A percentile compares a stretch with the other conserved stretches of the same genome.
Conservation (phyloP, 2,113 vertebrate genomes). For the Rhinoptilus africanus region DNA sequence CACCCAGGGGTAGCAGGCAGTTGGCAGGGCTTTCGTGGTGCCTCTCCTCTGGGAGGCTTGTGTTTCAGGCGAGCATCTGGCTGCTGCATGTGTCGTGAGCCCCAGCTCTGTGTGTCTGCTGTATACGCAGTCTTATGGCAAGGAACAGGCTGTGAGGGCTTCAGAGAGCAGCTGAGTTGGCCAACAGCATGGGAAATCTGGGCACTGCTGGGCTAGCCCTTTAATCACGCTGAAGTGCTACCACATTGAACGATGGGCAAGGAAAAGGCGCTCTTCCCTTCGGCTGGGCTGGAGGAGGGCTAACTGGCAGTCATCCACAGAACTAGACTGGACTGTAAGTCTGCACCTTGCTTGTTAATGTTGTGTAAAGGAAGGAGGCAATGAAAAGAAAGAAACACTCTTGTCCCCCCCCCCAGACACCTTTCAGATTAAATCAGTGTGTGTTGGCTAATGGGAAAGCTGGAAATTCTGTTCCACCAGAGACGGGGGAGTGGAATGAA, state of each 20-base stretch:
- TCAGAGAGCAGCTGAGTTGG: not conserved
- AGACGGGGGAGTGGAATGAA: not conserved
- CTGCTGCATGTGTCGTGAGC: not conserved
- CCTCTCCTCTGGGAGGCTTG: not conserved
- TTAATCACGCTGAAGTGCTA: not conserved
- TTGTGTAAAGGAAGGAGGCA: not conserved
- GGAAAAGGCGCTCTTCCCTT: not conserved
- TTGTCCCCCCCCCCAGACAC: rapidly evolving
- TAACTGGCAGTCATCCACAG: not conserved
- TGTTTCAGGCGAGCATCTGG: not conserved
- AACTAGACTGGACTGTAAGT: not conserved
- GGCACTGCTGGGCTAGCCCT: not conserved
- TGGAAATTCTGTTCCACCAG: not conserved
- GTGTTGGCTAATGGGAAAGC: not conserved
- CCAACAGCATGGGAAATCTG: not conserved
- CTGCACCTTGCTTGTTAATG: not conserved
- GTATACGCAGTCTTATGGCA: rapidly evolving
- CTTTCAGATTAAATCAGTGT: not conserved
- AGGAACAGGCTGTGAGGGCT: not conserved
- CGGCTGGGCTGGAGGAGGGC: not conserved
- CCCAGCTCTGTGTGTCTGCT: not conserved
- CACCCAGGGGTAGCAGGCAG: not conserved
- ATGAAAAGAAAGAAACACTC: not conserved
- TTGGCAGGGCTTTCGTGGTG: not conserved
- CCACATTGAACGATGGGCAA: not conserved